Evolutionary conservation across 2,888 invertebrate species (phyloP), one percentile per base, ranked within the genome.

Genomic region (Peribatodes rhomboidaria): DNA sequence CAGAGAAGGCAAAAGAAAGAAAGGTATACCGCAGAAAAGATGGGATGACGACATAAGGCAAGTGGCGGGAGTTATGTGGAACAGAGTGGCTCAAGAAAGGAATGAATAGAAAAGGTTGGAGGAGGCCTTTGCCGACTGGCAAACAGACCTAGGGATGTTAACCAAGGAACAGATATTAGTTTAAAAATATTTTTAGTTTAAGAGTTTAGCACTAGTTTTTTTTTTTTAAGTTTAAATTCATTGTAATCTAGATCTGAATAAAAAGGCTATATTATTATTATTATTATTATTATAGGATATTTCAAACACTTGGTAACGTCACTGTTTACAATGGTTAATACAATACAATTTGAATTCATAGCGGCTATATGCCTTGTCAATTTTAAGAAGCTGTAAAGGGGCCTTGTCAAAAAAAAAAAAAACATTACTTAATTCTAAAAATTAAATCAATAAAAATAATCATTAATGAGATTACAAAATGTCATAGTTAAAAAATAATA

Each of bases 1-100:
- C 1, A 58, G 58, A 55, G 52, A 61, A 50, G 52, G 61, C 1
- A 66, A 66, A 46, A 62, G 52, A 46, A 67, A 67, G 16, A 67
- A 33, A 62, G 66, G 61, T 39, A 62, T 46, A 62, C 52, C 62
- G 11, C 62, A 62, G 13, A 42, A 18, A 42, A 42, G 42, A 9
- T 42, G 42, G 42, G 35, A 37, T 13, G 35, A 37, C 35, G 35
- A 37, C 35, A 37, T 37, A 11, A 37, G 35, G 13, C 35, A 37
- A 37, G 35, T 37, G 35, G 13, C 35, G 10, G 35, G 35, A 11
- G 35, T 37, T 2, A 37, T 10, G 13, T 37, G 35, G 35, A 37
- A 37, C 35, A 37, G 35, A 37, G 41, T 14, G 41, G 16, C 16
- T 41, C 16, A 14, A 9, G 41, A 41, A 41, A 41, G 41, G 8